Conservation (phyloP, 2,113 vertebrate species). For the Aegithalos caudatus region DNA sequence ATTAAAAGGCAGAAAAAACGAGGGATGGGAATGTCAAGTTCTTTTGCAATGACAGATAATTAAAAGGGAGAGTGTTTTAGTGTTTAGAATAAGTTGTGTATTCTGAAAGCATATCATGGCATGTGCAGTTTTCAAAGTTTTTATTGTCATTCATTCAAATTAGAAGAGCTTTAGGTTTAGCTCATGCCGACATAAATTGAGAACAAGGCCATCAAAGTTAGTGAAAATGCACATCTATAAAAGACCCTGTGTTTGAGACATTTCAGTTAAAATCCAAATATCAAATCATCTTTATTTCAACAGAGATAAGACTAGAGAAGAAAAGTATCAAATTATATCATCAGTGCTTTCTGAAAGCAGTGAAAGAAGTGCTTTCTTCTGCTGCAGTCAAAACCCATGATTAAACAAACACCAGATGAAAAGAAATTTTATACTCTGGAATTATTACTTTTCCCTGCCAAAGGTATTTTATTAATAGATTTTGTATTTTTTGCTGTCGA, state of each 20-base stretch:
- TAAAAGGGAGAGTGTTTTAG: not conserved
- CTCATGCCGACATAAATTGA: not conserved
- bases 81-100: not conserved
- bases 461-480: not conserved
- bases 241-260: not conserved
- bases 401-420: not conserved
- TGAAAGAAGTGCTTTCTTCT: not conserved
- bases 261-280: not conserved
- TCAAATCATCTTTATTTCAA: not conserved
- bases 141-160: not conserved
- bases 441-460: not conserved
- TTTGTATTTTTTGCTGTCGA: not conserved
- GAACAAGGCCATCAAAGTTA: not conserved
- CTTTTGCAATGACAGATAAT: not conserved
- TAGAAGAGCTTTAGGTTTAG: not conserved
- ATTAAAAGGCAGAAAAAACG: not conserved
- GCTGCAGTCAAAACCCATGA: not conserved
- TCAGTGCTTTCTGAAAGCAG: not conserved
- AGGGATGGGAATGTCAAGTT: not conserved
- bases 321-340: not conserved
- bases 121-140: not conserved
- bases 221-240: not conserved
- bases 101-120: not conserved
- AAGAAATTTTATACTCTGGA: not conserved
- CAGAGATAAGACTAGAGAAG: not conserved